A percentile compares a stretch with the other conserved stretches of the same genome.
Evolutionary conservation across 2,888 invertebrate genomes (phyloP).

Genomic region (Cryptus armator): DNA sequence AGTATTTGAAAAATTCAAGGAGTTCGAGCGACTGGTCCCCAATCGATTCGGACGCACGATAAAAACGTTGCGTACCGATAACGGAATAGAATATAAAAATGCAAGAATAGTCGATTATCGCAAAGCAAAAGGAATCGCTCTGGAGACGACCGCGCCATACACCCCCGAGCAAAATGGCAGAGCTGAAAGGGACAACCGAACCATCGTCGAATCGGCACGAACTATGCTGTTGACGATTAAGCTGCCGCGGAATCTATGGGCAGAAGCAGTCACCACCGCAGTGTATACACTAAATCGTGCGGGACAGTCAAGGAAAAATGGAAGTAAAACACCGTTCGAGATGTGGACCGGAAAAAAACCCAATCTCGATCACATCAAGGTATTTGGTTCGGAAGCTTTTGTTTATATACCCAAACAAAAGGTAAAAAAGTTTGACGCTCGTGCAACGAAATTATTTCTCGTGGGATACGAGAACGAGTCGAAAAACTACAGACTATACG

Average conservation of each 20-base stretch:
- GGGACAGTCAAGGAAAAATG: slow-evolving; percentile 37
- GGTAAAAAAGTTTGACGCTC: slow-evolving; percentile 17
- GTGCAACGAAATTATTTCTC: slow-evolving; percentile 4
- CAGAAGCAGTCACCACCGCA: slow-evolving; percentile 70
- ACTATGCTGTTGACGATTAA: slow-evolving; percentile 60
- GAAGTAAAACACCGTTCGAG: slow-evolving; percentile 63
- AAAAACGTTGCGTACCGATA: slow-evolving; percentile 42
- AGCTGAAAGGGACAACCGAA: slow-evolving; percentile 61
- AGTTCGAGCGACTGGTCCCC: slow-evolving; percentile 32
- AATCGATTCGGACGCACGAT: slow-evolving; percentile 50
- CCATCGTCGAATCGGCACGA: slow-evolving; percentile 64
- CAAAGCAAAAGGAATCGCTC: slow-evolving; percentile 36
- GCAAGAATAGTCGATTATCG: slow-evolving; percentile 39
- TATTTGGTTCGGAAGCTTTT: slow-evolving; percentile 23
- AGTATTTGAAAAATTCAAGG: slow-evolving; percentile 37
- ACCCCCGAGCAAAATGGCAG: slow-evolving; percentile 67
- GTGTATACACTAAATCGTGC: slow-evolving; percentile 70
- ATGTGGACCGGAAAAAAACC: slow-evolving; percentile 27
- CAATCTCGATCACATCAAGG: neutral
- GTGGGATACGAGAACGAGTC: slow-evolving; percentile 18
- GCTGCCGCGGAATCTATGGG: slow-evolving; percentile 66
- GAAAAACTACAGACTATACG: slow-evolving; percentile 3
- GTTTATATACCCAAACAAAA: slow-evolving; percentile 26
- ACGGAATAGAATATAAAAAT: slow-evolving; percentile 60
- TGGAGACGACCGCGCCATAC: slow-evolving; percentile 64